A percentile compares a stretch with the other conserved stretches of the same genome.
phyloP scores from a whole-genome alignment of 2,113 vertebrate genomes.

The Takifugu flavidus region DNA sequence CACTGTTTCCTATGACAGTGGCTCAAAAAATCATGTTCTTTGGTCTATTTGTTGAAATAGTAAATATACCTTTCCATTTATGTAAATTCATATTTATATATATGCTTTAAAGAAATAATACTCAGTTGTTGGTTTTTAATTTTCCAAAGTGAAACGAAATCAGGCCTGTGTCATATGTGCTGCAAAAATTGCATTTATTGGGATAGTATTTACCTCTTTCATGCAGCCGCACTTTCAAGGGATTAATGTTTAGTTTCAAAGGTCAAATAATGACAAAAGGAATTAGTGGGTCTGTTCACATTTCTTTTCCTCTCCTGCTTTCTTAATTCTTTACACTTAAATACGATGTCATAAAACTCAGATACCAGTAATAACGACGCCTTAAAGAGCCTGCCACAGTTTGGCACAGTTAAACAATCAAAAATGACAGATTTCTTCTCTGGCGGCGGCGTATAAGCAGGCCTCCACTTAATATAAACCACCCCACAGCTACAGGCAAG shows the following conservation, averaged over 20 bases:
- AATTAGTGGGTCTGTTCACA: neutral
- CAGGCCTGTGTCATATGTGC: neutral
- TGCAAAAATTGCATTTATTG: neutral
- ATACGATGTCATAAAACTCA: neutral
- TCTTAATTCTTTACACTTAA: neutral
- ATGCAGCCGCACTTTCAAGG: neutral
- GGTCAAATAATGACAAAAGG: too few species aligned
- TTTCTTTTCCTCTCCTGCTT: neutral
- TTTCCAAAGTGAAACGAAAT: neutral
- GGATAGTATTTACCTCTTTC: neutral
- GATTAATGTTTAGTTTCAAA: too few species aligned
- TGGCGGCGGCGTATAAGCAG: slow-evolving; percentile 17
- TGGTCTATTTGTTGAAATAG: slow-evolving; percentile 8
- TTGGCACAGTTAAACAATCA: slow-evolving; percentile 28
- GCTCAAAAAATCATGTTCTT: neutral
- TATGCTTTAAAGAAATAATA: too few species aligned
- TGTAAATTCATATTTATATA: too few species aligned
- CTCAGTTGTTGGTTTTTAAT: neutral
- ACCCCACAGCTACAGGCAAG: slow-evolving; percentile 49
- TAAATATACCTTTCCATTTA: neutral
- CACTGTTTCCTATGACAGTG: neutral
- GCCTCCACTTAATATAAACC: slow-evolving; percentile 59
- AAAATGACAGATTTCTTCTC: slow-evolving; percentile 13
- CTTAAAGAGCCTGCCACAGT: slow-evolving; percentile 1
- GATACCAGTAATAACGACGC: neutral